Percentiles rank a stretch among this genome's conserved stretches.
Evolutionary conservation across 1,140 invertebrate genomes (phyloP).

Genomic region (Pemphigus obesinymphae): DNA sequence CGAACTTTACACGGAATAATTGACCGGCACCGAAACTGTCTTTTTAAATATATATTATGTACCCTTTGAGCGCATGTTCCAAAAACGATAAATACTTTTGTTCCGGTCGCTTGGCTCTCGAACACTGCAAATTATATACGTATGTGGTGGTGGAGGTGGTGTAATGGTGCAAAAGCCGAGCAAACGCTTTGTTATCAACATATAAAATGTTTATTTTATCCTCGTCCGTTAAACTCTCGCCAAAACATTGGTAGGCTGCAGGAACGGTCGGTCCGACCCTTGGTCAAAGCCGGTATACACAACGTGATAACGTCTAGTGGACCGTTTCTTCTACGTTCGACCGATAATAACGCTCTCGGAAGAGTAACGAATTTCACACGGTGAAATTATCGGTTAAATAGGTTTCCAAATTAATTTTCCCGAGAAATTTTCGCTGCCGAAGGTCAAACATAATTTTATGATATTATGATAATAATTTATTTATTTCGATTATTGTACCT

Average conservation of each 20-base stretch:
- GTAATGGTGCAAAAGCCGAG: constrained; percentile 38
- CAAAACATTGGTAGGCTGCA: background rate
- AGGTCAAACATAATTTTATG: no score
- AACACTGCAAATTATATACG: background rate
- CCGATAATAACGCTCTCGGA: no score
- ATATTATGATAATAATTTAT: no score
- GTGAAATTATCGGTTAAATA: no score
- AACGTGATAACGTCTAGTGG: no score
- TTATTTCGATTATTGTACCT: no score
- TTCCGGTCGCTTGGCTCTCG: background rate
- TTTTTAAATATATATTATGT: background rate
- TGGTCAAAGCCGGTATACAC: no score
- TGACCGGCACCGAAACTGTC: background rate
- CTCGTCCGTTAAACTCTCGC: background rate
- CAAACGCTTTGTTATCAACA: constrained; percentile 13
- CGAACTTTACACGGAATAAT: background rate
- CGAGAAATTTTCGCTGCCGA: no score
- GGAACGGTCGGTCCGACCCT: background rate
- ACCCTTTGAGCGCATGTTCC: background rate
- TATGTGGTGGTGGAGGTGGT: background rate
- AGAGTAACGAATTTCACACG: no score
- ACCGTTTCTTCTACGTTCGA: background rate
- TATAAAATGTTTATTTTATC: background rate
- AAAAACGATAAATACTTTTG: constrained; percentile 1
- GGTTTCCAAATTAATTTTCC: no score